Evolutionary conservation across 2,113 vertebrate genomes (phyloP).

Genomic region (Myotis davidii): DNA sequence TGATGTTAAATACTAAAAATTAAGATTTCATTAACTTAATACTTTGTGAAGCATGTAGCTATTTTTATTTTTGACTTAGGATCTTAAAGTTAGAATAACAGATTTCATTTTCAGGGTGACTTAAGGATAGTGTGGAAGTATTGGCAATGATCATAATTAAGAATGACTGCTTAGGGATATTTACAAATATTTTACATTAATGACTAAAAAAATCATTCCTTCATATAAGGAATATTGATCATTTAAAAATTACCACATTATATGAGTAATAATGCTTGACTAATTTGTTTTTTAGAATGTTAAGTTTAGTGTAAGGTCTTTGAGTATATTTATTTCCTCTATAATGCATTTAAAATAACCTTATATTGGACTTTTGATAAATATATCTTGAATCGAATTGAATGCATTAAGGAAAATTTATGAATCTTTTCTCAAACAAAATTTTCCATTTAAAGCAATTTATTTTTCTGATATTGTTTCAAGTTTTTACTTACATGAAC

Average conservation of each 20-base stretch:
- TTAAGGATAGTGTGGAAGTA: neutral
- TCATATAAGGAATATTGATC: neutral
- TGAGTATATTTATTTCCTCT: neutral
- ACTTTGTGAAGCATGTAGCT: constrained; percentile 38
- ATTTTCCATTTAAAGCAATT: neutral
- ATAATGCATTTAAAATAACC: constrained; percentile 34
- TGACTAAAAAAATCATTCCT: constrained; percentile 29
- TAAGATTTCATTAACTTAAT: constrained; percentile 39
- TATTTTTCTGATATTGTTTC: neutral
- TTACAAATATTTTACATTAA: neutral
- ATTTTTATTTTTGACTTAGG: constrained; percentile 3
- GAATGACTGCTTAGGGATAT: neutral
- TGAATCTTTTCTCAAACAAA: neutral
- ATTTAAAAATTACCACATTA: neutral
- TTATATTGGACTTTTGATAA: constrained; percentile 31
- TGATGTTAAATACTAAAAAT: constrained; percentile 39
- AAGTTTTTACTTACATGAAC: constrained; percentile 3
- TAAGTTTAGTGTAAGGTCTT: neutral
- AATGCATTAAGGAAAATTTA: constrained; percentile 31
- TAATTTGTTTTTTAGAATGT: constrained; percentile 47
- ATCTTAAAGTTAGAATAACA: constrained; percentile 32
- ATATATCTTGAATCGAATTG: constrained; percentile 51
- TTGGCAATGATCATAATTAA: constrained; percentile 37
- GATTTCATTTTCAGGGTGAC: constrained; percentile 13
- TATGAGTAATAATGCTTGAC: neutral